These are phyloP conservation scores for Melanotaenia nigrans DNA, from an alignment of 2,797 vertebrate genomes.

Conservation along the genomic window DNA sequence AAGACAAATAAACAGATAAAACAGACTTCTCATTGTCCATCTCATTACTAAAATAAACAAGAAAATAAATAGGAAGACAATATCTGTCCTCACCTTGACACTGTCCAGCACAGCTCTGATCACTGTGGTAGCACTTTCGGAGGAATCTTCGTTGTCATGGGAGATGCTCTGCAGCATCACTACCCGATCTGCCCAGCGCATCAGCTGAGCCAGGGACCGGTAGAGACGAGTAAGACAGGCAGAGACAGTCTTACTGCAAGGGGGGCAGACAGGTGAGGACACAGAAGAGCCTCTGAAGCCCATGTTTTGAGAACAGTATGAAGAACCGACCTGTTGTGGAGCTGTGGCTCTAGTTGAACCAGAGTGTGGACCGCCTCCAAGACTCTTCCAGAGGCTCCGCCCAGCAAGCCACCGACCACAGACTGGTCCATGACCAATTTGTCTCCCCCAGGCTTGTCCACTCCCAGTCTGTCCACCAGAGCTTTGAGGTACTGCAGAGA, in stretches of 20 bases:
- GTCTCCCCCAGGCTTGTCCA: slow-evolving; percentile 82
- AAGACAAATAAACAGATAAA: no score
- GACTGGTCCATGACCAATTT: slow-evolving; percentile 89
- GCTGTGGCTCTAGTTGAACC: slow-evolving; percentile 86
- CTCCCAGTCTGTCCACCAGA: slow-evolving; percentile 91
- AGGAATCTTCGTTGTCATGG: slow-evolving; percentile 86
- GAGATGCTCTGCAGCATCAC: slow-evolving; percentile 89
- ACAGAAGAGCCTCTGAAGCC: background rate
- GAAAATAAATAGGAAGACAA: background rate
- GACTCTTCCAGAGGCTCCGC: slow-evolving; percentile 89
- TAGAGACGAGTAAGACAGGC: slow-evolving; percentile 90
- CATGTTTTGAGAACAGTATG: background rate
- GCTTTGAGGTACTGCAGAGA: slow-evolving; percentile 95
- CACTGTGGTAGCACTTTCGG: slow-evolving; percentile 85
- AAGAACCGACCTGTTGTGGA: slow-evolving; percentile 86
- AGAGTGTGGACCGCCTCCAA: slow-evolving; percentile 90
- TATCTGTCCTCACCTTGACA: slow-evolving; percentile 85
- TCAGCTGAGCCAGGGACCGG: slow-evolving; percentile 91
- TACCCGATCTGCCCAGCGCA: slow-evolving; percentile 90
- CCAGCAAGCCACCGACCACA: slow-evolving; percentile 87
- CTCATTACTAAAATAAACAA: background rate
- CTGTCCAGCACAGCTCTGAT: slow-evolving; percentile 91
- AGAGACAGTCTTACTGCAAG: slow-evolving; percentile 84
- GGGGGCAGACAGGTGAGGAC: slow-evolving; percentile 17
- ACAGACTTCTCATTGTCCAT: no score